phyloP scores from a whole-genome alignment of 2,797 vertebrate species.

The Poecile montanus region DNA sequence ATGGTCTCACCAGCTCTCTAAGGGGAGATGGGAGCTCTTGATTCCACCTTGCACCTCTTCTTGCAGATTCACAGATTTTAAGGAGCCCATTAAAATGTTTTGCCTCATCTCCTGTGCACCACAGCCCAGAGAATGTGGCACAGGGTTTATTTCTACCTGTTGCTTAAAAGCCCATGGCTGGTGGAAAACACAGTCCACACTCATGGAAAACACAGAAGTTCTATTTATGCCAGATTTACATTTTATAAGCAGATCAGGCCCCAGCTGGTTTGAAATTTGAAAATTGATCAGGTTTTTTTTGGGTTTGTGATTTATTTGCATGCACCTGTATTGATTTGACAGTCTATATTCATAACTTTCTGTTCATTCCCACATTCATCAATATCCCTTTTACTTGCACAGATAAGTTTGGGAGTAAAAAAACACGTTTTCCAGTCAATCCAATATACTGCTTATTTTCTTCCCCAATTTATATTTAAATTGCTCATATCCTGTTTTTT shows the following conservation, averaged over 20 bases:
- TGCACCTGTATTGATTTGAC: neutral
- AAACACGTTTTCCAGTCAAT: neutral
- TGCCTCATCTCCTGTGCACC: neutral
- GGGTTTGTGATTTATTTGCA: neutral
- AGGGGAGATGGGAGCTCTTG: neutral
- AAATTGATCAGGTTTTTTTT: neutral
- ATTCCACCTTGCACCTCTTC: neutral
- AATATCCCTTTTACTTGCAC: neutral
- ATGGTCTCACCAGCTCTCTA: neutral
- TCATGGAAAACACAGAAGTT: neutral
- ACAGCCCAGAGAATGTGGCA: neutral
- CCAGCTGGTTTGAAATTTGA: neutral
- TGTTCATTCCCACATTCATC: neutral
- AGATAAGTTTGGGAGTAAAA: neutral
- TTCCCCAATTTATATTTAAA: neutral
- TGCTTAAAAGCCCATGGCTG: neutral
- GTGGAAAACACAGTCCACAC: neutral
- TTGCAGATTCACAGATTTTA: neutral
- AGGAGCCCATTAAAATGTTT: neutral
- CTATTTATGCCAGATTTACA: neutral
- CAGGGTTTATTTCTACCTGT: neutral
- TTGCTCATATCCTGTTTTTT: neutral
- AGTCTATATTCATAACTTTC: neutral
- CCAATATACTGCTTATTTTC: neutral
- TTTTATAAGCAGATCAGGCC: neutral